Evolutionary conservation across 2,113 vertebrate genomes (phyloP), one percentile per base, ranked within the genome.

Genomic region (Actenoides hombroni): DNA sequence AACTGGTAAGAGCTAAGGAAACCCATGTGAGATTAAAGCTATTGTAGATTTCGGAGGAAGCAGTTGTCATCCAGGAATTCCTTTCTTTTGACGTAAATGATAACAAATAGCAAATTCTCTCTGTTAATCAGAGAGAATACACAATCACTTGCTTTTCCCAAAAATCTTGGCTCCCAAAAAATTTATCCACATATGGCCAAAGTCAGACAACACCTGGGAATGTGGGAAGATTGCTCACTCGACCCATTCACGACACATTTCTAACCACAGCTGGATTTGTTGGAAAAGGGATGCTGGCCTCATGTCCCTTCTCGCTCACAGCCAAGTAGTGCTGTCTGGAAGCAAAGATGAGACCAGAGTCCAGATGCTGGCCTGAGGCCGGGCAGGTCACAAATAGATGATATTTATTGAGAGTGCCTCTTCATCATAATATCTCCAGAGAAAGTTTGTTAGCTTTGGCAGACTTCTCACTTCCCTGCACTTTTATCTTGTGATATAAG

Each of bases 241-340:
- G 0, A 3, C 49, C 18, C 6, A 16, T 51, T 84, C 28, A 81
- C 6, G 4, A 17, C 29, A 40, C 13, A 21, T 53, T 65, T 74
- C 42, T 44, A 60, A 40, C 25, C 25, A 15, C 11, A 67, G 31
- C 21, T n/a, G 5, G 12, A 24, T 73, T 60, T 77, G 24, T 17
- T 83, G 60, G 37, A 59, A 49, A 63, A 63, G 25, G 16, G 24
- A 63, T 28, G 16, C 6, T 83, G 64, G 14, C 40, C 28, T 49
- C 0, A 1, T 25, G 13, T 23, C 28, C 59, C n/a, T 21, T 18
- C 20, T 73, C 3, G 0, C n/a, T 57, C 0, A 0, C 21, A 64
- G 59, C n/a, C 51, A 44, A 25, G 28, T 44, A 35, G 13, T 5
- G 9, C 12, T 48, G 13, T 25, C 29, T 53, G 35, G 54, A 23